Percentiles rank a stretch among this genome's conserved stretches.
Conservation (phyloP, 1,140 invertebrate genomes). For the Apis florea region DNA sequence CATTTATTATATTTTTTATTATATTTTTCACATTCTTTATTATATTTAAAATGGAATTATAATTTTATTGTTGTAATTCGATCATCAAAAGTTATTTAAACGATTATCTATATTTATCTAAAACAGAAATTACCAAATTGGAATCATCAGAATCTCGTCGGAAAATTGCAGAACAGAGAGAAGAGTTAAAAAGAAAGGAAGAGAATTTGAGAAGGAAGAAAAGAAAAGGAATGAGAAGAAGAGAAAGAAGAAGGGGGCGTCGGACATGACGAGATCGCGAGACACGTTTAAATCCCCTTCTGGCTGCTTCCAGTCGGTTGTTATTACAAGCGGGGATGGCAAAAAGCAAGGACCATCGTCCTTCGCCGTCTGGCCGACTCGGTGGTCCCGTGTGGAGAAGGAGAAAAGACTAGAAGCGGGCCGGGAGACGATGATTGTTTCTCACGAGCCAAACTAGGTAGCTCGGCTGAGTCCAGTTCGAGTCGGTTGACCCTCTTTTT, state of each 20-base stretch:
- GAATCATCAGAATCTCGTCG: not conserved
- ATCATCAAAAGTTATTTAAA: too few species aligned
- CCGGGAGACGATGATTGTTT: slow-evolving; percentile 58
- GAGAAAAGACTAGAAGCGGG: slow-evolving; percentile 12
- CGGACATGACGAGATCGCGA: slow-evolving; percentile 13
- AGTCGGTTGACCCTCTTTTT: slow-evolving; percentile 49
- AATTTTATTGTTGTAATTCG: too few species aligned
- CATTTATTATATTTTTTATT: too few species aligned
- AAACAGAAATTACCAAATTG: too few species aligned
- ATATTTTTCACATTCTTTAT: too few species aligned
- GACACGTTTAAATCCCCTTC: slow-evolving; percentile 48
- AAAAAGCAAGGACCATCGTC: slow-evolving; percentile 65
- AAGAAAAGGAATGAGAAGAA: not conserved
- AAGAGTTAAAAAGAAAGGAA: not conserved
- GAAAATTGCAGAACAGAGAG: too few species aligned
- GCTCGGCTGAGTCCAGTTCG: slow-evolving; percentile 29
- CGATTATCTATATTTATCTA: too few species aligned
- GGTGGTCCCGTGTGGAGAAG: slow-evolving; percentile 34
- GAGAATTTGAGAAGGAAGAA: not conserved
- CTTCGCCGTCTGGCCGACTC: slow-evolving; percentile 48
- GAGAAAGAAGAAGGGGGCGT: slow-evolving; percentile 4
- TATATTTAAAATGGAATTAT: too few species aligned
- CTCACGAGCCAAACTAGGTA: slow-evolving; percentile 70
- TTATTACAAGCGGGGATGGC: slow-evolving; percentile 65
- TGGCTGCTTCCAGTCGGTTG: slow-evolving; percentile 49